Evolutionary conservation across 2,797 vertebrate species (phyloP).

Genomic region (Harpagifer antarcticus): DNA sequence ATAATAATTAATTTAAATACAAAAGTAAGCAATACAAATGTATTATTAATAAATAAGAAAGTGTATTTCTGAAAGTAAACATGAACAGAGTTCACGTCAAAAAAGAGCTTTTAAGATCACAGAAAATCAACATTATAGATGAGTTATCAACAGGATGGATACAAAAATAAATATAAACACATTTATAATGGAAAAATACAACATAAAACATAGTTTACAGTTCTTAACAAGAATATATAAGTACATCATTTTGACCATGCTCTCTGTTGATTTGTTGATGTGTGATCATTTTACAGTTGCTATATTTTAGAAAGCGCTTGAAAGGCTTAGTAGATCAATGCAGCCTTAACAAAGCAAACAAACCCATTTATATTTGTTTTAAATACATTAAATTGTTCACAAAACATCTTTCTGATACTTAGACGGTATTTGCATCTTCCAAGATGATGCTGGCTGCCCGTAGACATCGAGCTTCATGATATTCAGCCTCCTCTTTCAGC

Average conservation of each 20-base stretch:
- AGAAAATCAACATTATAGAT: background rate
- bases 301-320: background rate
- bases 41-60: background rate
- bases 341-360: background rate
- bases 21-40: background rate
- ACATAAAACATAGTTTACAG: background rate
- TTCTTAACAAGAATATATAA: background rate
- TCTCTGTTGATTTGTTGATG: background rate
- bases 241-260: background rate
- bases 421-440: constrained; percentile 1
- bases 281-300: background rate
- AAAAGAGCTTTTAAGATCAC: too few species aligned
- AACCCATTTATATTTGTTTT: background rate
- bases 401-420: background rate
- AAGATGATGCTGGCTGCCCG: constrained; percentile 5
- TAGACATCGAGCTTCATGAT: constrained; percentile 31
- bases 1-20: background rate
- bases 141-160: background rate
- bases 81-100: background rate
- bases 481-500: constrained; percentile 46
- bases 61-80: background rate
- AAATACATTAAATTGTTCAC: background rate
- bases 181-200: background rate
- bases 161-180: background rate
- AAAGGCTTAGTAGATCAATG: background rate